Evolutionary conservation across 1,140 invertebrate genomes (phyloP).

Genomic region (Lucilia cuprina): DNA sequence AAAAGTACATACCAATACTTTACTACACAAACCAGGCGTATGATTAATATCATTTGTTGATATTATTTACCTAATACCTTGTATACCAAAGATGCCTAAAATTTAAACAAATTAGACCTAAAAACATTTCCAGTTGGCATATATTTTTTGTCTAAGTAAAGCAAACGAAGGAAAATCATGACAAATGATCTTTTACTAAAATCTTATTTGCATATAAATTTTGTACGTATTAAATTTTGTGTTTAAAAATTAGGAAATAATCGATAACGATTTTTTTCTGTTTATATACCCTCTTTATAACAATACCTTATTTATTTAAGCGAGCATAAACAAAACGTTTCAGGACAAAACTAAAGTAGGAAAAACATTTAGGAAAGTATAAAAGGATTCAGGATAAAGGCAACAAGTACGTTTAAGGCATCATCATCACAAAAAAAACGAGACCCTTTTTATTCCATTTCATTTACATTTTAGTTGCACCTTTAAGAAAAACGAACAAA

Average conservation of each 20-base stretch:
- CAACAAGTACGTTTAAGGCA: background rate
- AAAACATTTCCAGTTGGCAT: background rate
- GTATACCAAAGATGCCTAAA: too few relatives aligned
- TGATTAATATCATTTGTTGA: too few relatives aligned
- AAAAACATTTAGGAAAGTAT: background rate
- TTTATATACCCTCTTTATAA: background rate
- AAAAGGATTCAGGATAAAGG: background rate
- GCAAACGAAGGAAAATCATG: background rate
- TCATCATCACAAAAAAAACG: background rate
- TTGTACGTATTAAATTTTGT: background rate
- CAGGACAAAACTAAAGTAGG: background rate
- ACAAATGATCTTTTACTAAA: background rate
- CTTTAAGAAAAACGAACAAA: background rate
- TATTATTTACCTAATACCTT: too few relatives aligned
- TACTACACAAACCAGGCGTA: too few relatives aligned
- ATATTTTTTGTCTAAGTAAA: background rate
- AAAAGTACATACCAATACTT: too few relatives aligned
- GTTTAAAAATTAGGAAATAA: conserved; percentile 4
- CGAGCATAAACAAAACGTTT: background rate
- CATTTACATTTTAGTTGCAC: background rate
- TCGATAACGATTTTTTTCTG: background rate
- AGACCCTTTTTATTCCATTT: background rate
- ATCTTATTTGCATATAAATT: background rate
- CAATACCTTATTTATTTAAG: background rate
- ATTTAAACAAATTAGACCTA: too few relatives aligned